Evolutionary conservation across 1,140 invertebrate genomes (phyloP).

Genomic region (Hylaeus volcanicus): DNA sequence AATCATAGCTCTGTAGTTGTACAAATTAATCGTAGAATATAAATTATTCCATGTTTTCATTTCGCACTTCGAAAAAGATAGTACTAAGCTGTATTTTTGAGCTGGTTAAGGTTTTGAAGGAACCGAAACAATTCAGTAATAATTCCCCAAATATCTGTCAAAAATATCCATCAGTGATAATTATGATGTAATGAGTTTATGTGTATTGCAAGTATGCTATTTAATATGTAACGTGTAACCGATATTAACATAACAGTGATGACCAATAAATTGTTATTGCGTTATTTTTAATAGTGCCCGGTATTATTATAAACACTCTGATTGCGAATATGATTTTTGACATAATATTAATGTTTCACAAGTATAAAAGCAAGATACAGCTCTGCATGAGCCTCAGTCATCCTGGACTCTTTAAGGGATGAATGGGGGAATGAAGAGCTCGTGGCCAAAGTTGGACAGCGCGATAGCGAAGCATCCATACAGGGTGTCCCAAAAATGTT

Average conservation of each 20-base stretch:
- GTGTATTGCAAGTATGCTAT: conserved; percentile 13
- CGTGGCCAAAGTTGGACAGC: too few relatives aligned
- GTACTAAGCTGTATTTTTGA: background rate
- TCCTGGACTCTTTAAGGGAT: too few relatives aligned
- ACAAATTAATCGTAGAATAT: conserved; percentile 30
- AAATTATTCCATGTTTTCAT: conserved; percentile 14
- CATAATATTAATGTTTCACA: too few relatives aligned
- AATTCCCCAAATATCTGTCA: conserved; percentile 32
- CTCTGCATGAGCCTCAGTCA: too few relatives aligned
- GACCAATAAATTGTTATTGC: conserved; percentile 53
- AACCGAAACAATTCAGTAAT: background rate
- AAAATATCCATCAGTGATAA: conserved; percentile 45
- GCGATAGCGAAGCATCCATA: too few relatives aligned
- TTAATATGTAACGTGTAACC: conserved; percentile 26
- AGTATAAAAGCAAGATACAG: too few relatives aligned
- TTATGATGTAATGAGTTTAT: conserved; percentile 26
- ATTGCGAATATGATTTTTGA: too few relatives aligned
- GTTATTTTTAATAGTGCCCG: conserved; percentile 24
- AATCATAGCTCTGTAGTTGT: conserved; percentile 24
- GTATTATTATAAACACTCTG: background rate
- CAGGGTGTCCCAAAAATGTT: too few relatives aligned
- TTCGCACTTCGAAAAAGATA: background rate
- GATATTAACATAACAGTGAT: conserved; percentile 36
- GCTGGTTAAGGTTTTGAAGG: background rate
- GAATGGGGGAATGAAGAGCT: too few relatives aligned